These are phyloP conservation scores for Auanema sp. DNA, from an alignment of 2,888 invertebrate genomes.

Conservation along the genomic window DNA sequence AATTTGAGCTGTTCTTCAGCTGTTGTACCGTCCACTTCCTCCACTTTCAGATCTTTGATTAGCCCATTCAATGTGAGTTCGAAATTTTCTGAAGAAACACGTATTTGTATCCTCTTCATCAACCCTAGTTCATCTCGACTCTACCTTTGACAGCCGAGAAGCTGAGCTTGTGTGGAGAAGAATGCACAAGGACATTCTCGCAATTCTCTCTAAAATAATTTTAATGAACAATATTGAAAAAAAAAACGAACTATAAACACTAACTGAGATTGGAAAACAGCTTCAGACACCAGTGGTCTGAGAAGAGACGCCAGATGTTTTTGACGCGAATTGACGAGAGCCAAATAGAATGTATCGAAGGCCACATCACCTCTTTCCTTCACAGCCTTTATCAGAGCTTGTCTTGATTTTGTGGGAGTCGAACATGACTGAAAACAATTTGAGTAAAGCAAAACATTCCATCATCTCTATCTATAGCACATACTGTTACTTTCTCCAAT, in stretches of 20 bases:
- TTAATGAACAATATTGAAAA: background rate
- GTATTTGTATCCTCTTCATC: background rate
- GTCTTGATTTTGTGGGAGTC: background rate
- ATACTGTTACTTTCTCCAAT: slow-evolving; percentile 26
- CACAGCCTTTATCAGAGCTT: slow-evolving; percentile 22
- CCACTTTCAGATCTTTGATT: slow-evolving; percentile 7
- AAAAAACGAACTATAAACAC: slow-evolving; percentile 1
- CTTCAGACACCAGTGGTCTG: slow-evolving; percentile 19
- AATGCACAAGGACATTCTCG: slow-evolving; percentile 1
- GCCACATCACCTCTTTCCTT: slow-evolving; percentile 36
- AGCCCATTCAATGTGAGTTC: background rate
- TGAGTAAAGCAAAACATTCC: background rate
- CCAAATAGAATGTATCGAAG: slow-evolving; percentile 36
- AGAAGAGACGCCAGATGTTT: slow-evolving; percentile 31
- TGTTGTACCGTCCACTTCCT: slow-evolving; percentile 10
- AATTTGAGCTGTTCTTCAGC: slow-evolving; percentile 12
- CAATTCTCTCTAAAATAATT: slow-evolving; percentile 8
- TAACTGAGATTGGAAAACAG: slow-evolving; percentile 3
- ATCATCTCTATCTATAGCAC: slow-evolving; percentile 5
- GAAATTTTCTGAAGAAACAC: background rate
- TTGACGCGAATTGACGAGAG: slow-evolving; percentile 32
- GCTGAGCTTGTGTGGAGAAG: no score
- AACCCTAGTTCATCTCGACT: background rate
- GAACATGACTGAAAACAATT: background rate
- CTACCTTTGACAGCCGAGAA: no score